Evolutionary conservation across 2,888 invertebrate genomes (phyloP).

Genomic region (Tiliacea citrago): DNA sequence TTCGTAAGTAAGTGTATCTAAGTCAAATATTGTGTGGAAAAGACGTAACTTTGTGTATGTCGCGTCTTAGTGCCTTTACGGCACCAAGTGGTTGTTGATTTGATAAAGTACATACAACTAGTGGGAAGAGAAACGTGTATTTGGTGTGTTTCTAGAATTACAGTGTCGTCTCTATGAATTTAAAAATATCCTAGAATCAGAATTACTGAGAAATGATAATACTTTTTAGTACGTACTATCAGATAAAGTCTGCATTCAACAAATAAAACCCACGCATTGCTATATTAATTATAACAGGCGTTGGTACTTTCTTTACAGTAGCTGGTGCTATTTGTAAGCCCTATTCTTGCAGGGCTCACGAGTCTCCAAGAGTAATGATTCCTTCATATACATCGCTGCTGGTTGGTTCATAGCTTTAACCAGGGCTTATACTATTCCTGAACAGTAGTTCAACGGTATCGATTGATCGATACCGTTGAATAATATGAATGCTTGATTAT

Average conservation of each 20-base stretch:
- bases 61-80: not conserved
- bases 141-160: not conserved
- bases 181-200: not conserved
- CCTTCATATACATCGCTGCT: too few relatives aligned
- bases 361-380: too few relatives aligned
- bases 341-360: too few relatives aligned
- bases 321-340: too few relatives aligned
- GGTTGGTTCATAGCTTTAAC: too few relatives aligned
- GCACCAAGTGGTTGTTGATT: not conserved
- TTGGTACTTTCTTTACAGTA: too few relatives aligned
- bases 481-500: too few relatives aligned
- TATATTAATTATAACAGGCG: not conserved
- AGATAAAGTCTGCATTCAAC: not conserved
- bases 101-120: not conserved
- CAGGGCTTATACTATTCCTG: too few relatives aligned
- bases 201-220: not conserved
- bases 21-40: slow-evolving; percentile 10
- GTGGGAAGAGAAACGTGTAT: not conserved
- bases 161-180: not conserved
- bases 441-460: too few relatives aligned
- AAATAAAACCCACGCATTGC: not conserved
- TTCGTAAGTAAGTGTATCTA: not conserved
- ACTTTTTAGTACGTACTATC: not conserved
- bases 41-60: slow-evolving; percentile 4
- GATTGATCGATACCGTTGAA: too few relatives aligned